Evolutionary conservation across 2,113 vertebrate species (phyloP), one percentile per base, ranked within the genome.

Genomic region (Chlorodrepanis virens): DNA sequence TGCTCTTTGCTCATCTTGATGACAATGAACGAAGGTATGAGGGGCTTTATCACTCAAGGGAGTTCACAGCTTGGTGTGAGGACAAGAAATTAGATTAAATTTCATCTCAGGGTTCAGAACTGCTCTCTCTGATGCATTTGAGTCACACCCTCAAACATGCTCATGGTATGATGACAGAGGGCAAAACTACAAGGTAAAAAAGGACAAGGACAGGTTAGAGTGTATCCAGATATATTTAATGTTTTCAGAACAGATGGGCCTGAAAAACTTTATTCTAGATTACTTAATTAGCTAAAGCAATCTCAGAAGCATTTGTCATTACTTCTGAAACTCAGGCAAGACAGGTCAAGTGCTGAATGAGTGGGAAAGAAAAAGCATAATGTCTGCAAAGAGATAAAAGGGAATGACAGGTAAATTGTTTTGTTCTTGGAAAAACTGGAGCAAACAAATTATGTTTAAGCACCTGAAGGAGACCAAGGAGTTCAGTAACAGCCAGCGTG

Each of bases 21-120:
- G 99, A 99, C 98, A 99, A 99, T 8, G 99, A 99, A 97, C 98
- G 99, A 93, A 99, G 99, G 99, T 99, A 98, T 44, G 97, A 64
- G 31, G 29, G 39, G 8, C 49, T 82, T 47, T n/a, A 6, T 85
- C n/a, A 39, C 60, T 49, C 61, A 69, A 76, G 69, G 61, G n/a
- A 69, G 23, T 63, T 27, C 74, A 8, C 3, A 50, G 52, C 45
- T 94, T 79, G 57, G 57, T 60, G 70, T 40, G 23, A 89, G 54
- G 74, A 60, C 24, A 63, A 77, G 76, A 74, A 83, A 68, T 84
- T 9, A 37, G 44, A 59, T 59, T 52, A 20, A 63, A 79, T 67
- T 92, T 78, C 67, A 64, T 6, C 39, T 68, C 19, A 0, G 49
- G 37, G 25, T 17, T 75, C 57, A 64, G n/a, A 90, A 42, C 31